Base-by-base conservation (phyloP, 2,888 invertebrate genomes). In the Deilephila porcellus region DNA sequence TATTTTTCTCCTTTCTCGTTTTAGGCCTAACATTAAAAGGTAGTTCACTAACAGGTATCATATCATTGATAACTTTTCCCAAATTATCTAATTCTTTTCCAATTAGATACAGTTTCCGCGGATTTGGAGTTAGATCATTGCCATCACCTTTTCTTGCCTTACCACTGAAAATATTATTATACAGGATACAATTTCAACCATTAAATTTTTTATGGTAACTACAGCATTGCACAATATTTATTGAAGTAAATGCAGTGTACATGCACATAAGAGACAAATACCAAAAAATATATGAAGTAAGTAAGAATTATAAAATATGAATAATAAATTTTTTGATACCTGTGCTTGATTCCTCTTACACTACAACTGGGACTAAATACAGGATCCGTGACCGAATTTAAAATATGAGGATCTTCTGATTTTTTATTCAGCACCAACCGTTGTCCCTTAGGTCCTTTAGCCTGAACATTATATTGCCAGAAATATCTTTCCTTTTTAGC, bases 391-490 rank as follows among this genome's bases (percentile, higher is more conserved):
- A 98, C 96, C 89, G 97, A 97, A 86, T 98, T 97, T 76, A 99
- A 95, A 63, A 98, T 96, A 92, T 99, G 99, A 11, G 99, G 99
- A 94, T 99, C 98, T 86, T 97, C 97, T 60, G 97, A 96, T 86
- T 98, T 97, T 71, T 97, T 97, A 90, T 98, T 97, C 82, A 98
- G 95, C 70, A 98, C 97, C 76, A 98, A 95, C 77, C 98, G 95
- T 90, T 98, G 98, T 62, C 99, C 99, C 93, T 99, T 99, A 6
- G 99, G 99, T 1, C 99, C 99, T 93, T 99, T 99, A 1, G 99
- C 98, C 93, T 99, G 99, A 0, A 99, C 98, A 94, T 99, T 99
- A 91, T 99, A 99, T 90, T 99, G 99, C 99, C 99, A 99, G 90
- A 99, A 99, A 92, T 96, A 99, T 76, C 97, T 96, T 86, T 98